A percentile compares a stretch with the other conserved stretches of the same genome.
Evolutionary conservation across 2,888 invertebrate genomes (phyloP).

Genomic region (Agonopterix alstromeriana): DNA sequence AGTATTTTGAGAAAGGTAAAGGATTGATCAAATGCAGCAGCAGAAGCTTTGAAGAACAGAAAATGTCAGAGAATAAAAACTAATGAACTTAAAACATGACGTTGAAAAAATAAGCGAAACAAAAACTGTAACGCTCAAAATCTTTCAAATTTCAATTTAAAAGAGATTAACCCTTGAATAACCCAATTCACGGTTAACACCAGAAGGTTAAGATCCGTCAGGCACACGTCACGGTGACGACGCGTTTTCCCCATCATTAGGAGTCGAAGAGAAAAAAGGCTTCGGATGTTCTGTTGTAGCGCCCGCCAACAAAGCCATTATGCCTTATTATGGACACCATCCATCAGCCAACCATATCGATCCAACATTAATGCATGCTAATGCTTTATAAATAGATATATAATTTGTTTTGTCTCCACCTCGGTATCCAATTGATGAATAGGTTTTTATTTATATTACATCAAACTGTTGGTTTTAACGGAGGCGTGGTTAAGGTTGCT

Average conservation of each 20-base stretch:
- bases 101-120: background rate
- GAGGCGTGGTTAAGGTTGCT: conserved; percentile 56
- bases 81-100: background rate
- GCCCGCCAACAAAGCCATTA: conserved; percentile 73
- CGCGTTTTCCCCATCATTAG: conserved; percentile 66
- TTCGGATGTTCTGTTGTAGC: conserved; percentile 57
- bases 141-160: conserved; percentile 43
- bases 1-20: background rate
- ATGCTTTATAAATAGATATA: conserved; percentile 75
- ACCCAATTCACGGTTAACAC: conserved; percentile 56
- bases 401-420: conserved; percentile 75
- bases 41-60: background rate
- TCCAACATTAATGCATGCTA: conserved; percentile 72
- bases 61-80: background rate
- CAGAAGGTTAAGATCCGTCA: conserved; percentile 56
- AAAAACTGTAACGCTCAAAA: conserved; percentile 22
- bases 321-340: conserved; percentile 72
- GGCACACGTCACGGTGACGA: conserved; percentile 59
- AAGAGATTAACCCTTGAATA: conserved; percentile 54
- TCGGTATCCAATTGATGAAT: conserved; percentile 66
- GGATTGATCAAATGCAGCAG: background rate
- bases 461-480: conserved; percentile 54
- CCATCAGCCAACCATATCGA: conserved; percentile 72
- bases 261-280: conserved; percentile 59
- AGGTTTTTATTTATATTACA: conserved; percentile 55